phyloP scores from a whole-genome alignment of 35 echinoderm and acorn worm genomes.

The Amphiura filiformis region DNA sequence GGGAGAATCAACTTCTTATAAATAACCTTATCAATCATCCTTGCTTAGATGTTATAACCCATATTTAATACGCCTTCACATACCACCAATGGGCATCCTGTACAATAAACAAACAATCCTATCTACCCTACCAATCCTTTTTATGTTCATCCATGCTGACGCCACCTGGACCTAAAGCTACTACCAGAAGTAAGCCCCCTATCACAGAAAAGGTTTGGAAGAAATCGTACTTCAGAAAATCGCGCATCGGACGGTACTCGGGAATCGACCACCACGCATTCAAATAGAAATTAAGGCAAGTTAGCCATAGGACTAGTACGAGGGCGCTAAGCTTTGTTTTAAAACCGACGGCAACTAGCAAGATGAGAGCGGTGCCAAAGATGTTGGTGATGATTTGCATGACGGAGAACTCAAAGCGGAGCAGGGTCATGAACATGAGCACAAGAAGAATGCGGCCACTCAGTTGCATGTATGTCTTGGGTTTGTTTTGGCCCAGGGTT shows the following conservation, averaged over 20 bases:
- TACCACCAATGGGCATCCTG: slow-evolving; percentile 1
- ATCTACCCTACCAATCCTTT: slow-evolving; percentile 88
- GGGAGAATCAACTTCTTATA: too few relatives aligned
- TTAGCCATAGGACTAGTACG: slow-evolving; percentile 92
- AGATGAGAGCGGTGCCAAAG: slow-evolving; percentile 81
- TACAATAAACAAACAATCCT: neutral
- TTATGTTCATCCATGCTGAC: slow-evolving; percentile 99
- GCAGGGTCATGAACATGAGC: slow-evolving; percentile 98
- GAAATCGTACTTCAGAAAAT: slow-evolving; percentile 99
- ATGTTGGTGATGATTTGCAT: slow-evolving; percentile 85
- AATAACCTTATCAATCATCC: too few relatives aligned
- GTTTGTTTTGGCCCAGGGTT: slow-evolving; percentile 80
- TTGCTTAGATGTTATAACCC: too few relatives aligned
- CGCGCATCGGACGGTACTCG: slow-evolving; percentile 88
- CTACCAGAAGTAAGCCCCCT: slow-evolving; percentile 82
- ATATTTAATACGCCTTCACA: too few relatives aligned
- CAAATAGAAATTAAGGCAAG: slow-evolving; percentile 91
- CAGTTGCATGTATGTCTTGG: slow-evolving; percentile 99
- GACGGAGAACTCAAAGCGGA: slow-evolving; percentile 81
- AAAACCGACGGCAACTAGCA: slow-evolving; percentile 90
- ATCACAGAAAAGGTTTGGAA: slow-evolving; percentile 99
- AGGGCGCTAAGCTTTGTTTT: slow-evolving; percentile 95
- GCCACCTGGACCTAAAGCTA: slow-evolving; percentile 90
- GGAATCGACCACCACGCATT: slow-evolving; percentile 99
- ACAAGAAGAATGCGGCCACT: slow-evolving; percentile 92